Evolutionary conservation across 1,140 invertebrate genomes (phyloP).

Genomic region (Stratiolaelaps scimitus): DNA sequence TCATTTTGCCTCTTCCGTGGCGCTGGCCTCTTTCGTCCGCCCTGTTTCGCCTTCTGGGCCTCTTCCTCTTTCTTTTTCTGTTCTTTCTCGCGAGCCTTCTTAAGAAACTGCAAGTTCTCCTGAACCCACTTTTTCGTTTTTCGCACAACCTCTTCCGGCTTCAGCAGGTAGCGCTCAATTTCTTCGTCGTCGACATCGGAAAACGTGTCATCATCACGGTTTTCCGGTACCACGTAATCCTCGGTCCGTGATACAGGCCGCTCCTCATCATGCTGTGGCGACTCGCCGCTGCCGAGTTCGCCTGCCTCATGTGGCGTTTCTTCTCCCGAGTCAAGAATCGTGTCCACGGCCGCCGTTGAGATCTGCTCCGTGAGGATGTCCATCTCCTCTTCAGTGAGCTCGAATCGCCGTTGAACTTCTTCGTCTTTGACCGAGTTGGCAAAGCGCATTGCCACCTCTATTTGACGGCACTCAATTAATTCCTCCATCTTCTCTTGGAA

Average conservation of each 20-base stretch:
- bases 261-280: not conserved
- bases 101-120: conserved; percentile 37
- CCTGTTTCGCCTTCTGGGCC: conserved; percentile 57
- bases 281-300: conserved; percentile 33
- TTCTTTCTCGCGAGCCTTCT: conserved; percentile 37
- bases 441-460: conserved; percentile 6
- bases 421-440: not conserved
- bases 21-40: conserved; percentile 81
- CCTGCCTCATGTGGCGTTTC: conserved; percentile 38
- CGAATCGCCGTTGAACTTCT: not conserved
- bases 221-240: conserved; percentile 34
- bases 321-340: conserved; percentile 25
- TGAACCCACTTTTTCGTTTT: conserved; percentile 47
- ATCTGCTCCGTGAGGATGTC: conserved; percentile 28
- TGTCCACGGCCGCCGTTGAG: conserved; percentile 20
- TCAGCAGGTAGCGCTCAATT: conserved; percentile 49
- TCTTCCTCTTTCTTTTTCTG: conserved; percentile 39
- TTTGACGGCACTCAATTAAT: conserved; percentile 5
- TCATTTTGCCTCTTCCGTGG: conserved; percentile 56
- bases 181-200: conserved; percentile 74
- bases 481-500: conserved; percentile 5
- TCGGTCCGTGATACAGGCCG: not conserved
- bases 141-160: conserved; percentile 55
- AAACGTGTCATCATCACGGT: conserved; percentile 53
- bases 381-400: conserved; percentile 23